A percentile compares a stretch with the other conserved stretches of the same genome.
These are phyloP conservation scores for Crax fasciolata DNA, from an alignment of 2,797 vertebrate species.

Conservation along the genomic window DNA sequence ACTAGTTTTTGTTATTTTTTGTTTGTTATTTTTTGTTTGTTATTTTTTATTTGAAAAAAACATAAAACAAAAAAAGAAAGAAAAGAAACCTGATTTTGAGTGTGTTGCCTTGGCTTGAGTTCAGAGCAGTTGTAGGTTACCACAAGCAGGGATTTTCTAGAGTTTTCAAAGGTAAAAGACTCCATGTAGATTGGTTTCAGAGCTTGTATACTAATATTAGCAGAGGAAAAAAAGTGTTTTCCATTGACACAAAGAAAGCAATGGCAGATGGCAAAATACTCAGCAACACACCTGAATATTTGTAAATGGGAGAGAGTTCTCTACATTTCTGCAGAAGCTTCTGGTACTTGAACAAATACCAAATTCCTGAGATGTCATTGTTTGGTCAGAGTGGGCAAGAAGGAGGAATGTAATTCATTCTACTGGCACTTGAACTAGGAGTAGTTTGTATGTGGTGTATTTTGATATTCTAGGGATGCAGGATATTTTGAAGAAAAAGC, in stretches of 20 bases:
- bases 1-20: background rate
- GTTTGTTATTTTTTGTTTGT: background rate
- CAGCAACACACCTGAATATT: background rate
- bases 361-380: background rate
- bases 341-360: background rate
- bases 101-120: background rate
- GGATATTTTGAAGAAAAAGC: background rate
- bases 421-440: too few relatives aligned
- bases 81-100: background rate
- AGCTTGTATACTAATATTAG: background rate
- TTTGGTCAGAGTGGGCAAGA: background rate
- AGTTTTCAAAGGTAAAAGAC: background rate
- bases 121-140: background rate
- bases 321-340: background rate
- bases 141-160: background rate
- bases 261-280: background rate
- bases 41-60: background rate
- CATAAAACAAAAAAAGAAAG: background rate
- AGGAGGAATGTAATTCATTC: background rate
- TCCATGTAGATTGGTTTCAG: background rate
- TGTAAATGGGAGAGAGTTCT: rapidly evolving
- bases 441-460: background rate
- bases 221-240: background rate
- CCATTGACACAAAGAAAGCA: background rate
- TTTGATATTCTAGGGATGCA: background rate